phyloP scores from a whole-genome alignment of 2,888 invertebrate genomes.

The Desoria tigrina region DNA sequence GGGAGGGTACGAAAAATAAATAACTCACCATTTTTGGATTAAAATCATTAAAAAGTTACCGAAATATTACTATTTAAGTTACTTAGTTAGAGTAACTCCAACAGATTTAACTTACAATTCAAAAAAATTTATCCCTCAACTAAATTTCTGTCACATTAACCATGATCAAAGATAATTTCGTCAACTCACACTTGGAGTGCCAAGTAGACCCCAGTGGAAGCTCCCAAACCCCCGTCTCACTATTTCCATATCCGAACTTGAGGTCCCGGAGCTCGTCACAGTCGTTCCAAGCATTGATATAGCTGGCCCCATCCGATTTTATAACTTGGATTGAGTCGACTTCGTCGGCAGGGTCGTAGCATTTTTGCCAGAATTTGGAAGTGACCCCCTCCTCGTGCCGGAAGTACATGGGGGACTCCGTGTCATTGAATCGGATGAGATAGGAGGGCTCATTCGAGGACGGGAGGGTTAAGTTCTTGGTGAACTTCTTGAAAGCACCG shows the following conservation, averaged over 20 bases:
- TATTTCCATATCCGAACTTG: constrained; percentile 13
- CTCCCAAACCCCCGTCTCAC: constrained; percentile 14
- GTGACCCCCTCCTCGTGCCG: constrained; percentile 21
- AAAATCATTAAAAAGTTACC: too few relatives aligned
- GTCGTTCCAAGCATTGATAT: constrained; percentile 7
- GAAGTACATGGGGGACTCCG: constrained; percentile 15
- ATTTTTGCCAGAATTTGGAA: constrained; percentile 31
- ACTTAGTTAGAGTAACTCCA: too few relatives aligned
- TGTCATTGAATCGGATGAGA: constrained; percentile 23
- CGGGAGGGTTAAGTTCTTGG: not conserved
- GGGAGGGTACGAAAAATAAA: too few relatives aligned
- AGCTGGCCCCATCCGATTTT: constrained; percentile 2
- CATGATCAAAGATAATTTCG: too few relatives aligned
- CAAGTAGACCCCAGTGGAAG: constrained; percentile 8
- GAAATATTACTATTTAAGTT: too few relatives aligned
- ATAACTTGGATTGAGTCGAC: constrained; percentile 12
- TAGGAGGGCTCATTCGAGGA: not conserved
- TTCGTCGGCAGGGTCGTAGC: constrained; percentile 5
- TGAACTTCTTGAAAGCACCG: constrained; percentile 1
- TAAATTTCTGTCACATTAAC: not conserved
- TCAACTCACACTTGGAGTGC: constrained; percentile 4
- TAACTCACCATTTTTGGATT: too few relatives aligned
- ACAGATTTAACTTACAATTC: too few relatives aligned
- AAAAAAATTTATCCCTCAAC: too few relatives aligned
- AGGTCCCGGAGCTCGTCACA: constrained; percentile 28